Percentiles rank a stretch among this genome's conserved stretches.
These are phyloP conservation scores for Anabacerthia variegaticeps DNA, from an alignment of 2,797 vertebrate genomes.

Conservation along the genomic window DNA sequence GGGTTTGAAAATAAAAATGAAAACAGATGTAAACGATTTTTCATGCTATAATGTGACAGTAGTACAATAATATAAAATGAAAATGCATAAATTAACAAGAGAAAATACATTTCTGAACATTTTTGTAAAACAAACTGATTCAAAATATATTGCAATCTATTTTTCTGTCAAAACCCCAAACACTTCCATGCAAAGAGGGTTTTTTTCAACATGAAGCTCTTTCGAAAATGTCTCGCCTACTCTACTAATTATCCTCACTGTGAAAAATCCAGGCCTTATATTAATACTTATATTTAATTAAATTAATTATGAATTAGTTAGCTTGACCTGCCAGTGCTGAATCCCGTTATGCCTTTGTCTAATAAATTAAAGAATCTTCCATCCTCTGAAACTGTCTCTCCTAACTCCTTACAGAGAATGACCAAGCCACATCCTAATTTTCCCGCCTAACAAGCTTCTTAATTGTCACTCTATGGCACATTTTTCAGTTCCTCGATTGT, in stretches of 20 bases:
- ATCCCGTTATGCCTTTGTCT: slow-evolving; percentile 9
- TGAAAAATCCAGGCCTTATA: background rate
- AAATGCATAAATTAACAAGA: slow-evolving; percentile 5
- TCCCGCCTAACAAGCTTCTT: background rate
- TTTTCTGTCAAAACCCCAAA: background rate
- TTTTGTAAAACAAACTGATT: background rate
- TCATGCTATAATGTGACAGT: background rate
- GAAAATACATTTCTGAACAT: background rate
- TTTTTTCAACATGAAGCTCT: background rate
- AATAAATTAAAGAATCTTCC: background rate
- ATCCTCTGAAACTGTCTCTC: background rate
- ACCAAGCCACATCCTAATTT: background rate
- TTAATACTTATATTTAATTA: slow-evolving; percentile 7
- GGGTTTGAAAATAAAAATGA: slow-evolving; percentile 23
- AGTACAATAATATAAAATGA: background rate
- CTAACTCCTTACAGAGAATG: background rate
- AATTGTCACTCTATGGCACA: background rate
- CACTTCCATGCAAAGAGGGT: background rate
- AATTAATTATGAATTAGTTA: slow-evolving; percentile 24
- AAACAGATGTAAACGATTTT: background rate
- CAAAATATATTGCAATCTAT: background rate
- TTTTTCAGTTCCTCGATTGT: background rate
- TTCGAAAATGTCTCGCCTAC: background rate
- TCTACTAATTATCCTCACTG: background rate
- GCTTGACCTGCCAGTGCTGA: background rate